phyloP scores from a whole-genome alignment of 2,113 vertebrate genomes.

The Atherinomorus stipes region DNA sequence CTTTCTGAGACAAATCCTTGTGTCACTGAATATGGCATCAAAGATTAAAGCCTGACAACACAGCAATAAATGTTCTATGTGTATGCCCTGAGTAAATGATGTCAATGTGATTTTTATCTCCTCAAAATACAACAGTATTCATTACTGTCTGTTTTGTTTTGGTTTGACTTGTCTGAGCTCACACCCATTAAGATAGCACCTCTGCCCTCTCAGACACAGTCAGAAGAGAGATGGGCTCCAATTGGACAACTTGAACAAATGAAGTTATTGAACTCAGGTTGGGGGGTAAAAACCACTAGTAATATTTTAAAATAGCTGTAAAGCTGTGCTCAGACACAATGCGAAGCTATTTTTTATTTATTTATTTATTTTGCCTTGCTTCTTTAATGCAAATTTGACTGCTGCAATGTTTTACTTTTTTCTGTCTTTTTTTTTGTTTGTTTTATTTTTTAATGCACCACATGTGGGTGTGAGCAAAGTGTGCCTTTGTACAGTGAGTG shows the following conservation, averaged over 20 bases:
- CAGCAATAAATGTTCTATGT: slow-evolving; percentile 86
- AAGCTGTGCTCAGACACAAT: slow-evolving; percentile 60
- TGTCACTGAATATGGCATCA: slow-evolving; percentile 75
- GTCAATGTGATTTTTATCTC: slow-evolving; percentile 75
- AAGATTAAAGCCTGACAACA: slow-evolving; percentile 79
- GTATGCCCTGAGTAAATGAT: slow-evolving; percentile 78
- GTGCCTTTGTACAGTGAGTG: slow-evolving; percentile 51
- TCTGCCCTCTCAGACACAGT: slow-evolving; percentile 55
- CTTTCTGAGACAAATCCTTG: slow-evolving; percentile 78
- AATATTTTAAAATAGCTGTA: slow-evolving; percentile 49
- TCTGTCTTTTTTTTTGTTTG: too few species aligned
- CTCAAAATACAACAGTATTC: slow-evolving; percentile 58
- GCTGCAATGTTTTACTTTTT: slow-evolving; percentile 1
- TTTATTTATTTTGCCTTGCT: background rate
- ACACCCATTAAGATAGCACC: slow-evolving; percentile 48
- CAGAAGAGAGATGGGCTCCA: slow-evolving; percentile 45
- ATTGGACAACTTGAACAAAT: slow-evolving; percentile 57
- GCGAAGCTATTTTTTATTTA: slow-evolving; percentile 34
- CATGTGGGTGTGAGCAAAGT: slow-evolving; percentile 37
- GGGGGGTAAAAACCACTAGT: slow-evolving; percentile 68
- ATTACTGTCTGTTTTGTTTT: slow-evolving; percentile 59
- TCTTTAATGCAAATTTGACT: slow-evolving; percentile 40
- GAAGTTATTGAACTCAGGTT: slow-evolving; percentile 64
- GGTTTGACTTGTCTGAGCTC: slow-evolving; percentile 42
- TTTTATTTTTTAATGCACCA: background rate